A percentile compares a stretch with the other conserved stretches of the same genome.
phyloP scores from a whole-genome alignment of 2,888 invertebrate genomes.

The Leucoptera coffeella region DNA sequence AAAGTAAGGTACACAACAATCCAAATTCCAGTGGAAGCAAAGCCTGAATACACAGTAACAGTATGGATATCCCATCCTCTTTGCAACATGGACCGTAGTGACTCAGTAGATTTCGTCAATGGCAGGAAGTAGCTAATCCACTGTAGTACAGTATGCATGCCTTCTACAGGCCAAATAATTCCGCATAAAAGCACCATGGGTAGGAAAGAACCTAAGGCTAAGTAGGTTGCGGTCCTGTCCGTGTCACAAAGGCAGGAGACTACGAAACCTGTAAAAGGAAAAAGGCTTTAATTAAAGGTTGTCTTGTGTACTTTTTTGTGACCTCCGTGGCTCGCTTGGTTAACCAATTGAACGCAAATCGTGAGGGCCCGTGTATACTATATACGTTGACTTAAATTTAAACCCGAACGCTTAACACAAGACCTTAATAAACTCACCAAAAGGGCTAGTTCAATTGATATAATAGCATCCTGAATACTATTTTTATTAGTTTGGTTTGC shows the following conservation, averaged over 20 bases:
- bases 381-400: too few relatives aligned
- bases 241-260: conserved; percentile 75
- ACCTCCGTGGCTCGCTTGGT: too few relatives aligned
- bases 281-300: too few relatives aligned
- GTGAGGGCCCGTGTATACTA: too few relatives aligned
- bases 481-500: too few relatives aligned
- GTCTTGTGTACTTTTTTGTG: too few relatives aligned
- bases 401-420: too few relatives aligned
- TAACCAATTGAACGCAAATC: too few relatives aligned
- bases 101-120: conserved; percentile 82
- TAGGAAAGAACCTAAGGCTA: conserved; percentile 79
- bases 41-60: conserved; percentile 74
- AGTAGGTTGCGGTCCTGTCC: conserved; percentile 77
- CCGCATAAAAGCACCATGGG: conserved; percentile 83
- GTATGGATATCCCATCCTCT: conserved; percentile 72
- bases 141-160: conserved; percentile 70
- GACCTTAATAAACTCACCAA: too few relatives aligned
- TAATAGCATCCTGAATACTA: too few relatives aligned
- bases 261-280: conserved; percentile 66
- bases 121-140: conserved; percentile 73
- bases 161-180: conserved; percentile 93
- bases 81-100: conserved; percentile 76
- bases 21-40: conserved; percentile 73
- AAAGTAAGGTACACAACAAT: conserved; percentile 67
- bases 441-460: too few relatives aligned